A percentile compares a stretch with the other conserved stretches of the same genome.
These are phyloP conservation scores for Trypoxylus dichotomus DNA, from an alignment of 1,140 invertebrate species.

Conservation along the genomic window DNA sequence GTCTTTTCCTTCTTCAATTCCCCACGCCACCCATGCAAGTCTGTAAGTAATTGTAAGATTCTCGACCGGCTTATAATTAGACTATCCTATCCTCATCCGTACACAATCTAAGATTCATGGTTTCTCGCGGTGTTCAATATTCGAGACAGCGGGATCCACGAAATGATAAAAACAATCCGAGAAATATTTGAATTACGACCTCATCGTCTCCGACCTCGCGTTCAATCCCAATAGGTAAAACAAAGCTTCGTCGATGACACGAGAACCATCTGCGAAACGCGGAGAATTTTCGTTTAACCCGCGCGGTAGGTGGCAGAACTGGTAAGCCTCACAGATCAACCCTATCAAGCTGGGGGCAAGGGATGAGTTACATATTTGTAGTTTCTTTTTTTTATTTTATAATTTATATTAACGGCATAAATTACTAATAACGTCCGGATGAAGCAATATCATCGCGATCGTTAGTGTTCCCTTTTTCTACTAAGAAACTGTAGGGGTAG, in stretches of 20 bases:
- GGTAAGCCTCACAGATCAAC: neutral
- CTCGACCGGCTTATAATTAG: neutral
- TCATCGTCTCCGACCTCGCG: neutral
- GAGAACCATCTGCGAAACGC: slow-evolving; percentile 9
- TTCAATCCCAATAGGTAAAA: neutral
- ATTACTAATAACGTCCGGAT: neutral
- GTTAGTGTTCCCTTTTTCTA: too few relatives aligned
- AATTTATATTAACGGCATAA: neutral
- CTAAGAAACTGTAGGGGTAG: too few relatives aligned
- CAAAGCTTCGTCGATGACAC: neutral
- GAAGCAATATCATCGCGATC: too few relatives aligned
- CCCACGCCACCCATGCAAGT: neutral
- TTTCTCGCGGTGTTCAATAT: slow-evolving; percentile 1
- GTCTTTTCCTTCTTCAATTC: neutral
- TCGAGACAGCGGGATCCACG: neutral
- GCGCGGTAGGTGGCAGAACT: neutral
- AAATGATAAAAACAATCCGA: slow-evolving; percentile 18
- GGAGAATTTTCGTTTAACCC: neutral
- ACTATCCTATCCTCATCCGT: slow-evolving; percentile 1
- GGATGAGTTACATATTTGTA: neutral
- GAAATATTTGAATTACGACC: slow-evolving; percentile 20
- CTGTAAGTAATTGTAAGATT: neutral
- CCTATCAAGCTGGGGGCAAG: neutral
- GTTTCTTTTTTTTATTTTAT: neutral
- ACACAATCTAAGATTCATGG: slow-evolving; percentile 12